Percentiles rank a stretch among this genome's conserved stretches.
Evolutionary conservation across 2,888 invertebrate genomes (phyloP).

Genomic region (Ceraclea dissimilis): DNA sequence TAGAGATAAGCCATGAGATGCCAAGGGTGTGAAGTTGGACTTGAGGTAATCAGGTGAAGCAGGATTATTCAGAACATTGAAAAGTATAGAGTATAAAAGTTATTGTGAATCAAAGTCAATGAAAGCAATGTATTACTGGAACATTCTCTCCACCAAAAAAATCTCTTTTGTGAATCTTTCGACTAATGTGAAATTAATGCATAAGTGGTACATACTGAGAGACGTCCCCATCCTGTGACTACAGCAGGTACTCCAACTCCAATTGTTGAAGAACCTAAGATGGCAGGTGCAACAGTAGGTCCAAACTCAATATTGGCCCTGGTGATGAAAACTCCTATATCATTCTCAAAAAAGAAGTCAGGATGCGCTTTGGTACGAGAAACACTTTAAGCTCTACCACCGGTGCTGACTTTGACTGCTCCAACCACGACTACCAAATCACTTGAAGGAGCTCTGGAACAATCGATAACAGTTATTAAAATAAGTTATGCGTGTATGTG

Average conservation of each 20-base stretch:
- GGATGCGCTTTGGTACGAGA: constrained; percentile 2
- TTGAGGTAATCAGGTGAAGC: no score
- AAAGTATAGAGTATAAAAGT: no score
- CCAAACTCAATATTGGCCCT: constrained; percentile 5
- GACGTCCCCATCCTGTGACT: not conserved
- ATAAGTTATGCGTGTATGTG: no score
- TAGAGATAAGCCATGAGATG: no score
- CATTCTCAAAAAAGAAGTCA: constrained; percentile 1
- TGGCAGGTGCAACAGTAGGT: constrained; percentile 6
- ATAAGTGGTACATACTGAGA: not conserved
- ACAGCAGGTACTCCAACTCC: not conserved
- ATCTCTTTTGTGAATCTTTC: no score
- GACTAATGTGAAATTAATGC: no score
- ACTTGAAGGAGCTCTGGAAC: not conserved
- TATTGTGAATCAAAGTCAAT: no score
- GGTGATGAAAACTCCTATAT: constrained; percentile 12
- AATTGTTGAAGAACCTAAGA: constrained; percentile 1
- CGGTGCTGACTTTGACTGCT: constrained; percentile 29
- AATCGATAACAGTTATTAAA: no score
- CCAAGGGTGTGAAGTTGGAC: no score
- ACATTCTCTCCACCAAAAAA: no score
- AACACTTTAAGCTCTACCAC: constrained; percentile 27
- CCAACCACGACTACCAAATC: constrained; percentile 28
- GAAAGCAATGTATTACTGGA: no score
- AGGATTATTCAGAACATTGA: no score